Conservation (phyloP, 2,888 invertebrate species). For the Eremobia ochroleuca region DNA sequence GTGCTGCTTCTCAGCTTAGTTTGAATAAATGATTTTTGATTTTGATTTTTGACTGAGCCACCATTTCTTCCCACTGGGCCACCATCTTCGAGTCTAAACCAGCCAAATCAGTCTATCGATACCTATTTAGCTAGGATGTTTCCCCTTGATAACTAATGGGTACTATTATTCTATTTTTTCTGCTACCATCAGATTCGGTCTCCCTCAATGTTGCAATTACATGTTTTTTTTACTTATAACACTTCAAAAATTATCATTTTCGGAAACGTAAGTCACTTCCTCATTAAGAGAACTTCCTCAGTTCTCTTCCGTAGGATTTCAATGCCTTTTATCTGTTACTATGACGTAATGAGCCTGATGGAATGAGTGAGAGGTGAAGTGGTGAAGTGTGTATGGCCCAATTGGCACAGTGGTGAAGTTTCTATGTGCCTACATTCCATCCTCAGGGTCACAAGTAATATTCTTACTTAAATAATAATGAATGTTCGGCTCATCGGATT, state of each 20-base stretch:
- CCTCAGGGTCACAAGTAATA: slow-evolving; percentile 24
- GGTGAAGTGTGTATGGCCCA: background rate
- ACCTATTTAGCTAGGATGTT: background rate
- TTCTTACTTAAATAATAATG: background rate
- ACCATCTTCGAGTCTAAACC: background rate
- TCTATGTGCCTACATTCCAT: slow-evolving; percentile 8
- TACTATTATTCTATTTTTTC: background rate
- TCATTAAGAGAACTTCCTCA: slow-evolving; percentile 43
- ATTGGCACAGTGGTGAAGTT: slow-evolving; percentile 1
- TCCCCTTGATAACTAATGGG: background rate
- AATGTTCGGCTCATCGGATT: background rate
- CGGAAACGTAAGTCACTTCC: slow-evolving; percentile 40
- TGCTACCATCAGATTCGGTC: background rate
- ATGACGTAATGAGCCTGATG: slow-evolving; percentile 19
- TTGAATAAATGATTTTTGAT: too few relatives aligned
- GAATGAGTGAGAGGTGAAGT: too few relatives aligned
- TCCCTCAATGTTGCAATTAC: background rate
- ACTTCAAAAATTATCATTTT: slow-evolving; percentile 36
- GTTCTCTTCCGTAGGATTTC: slow-evolving; percentile 51
- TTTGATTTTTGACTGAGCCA: too few relatives aligned
- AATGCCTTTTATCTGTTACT: slow-evolving; percentile 33
- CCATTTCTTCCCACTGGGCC: too few relatives aligned
- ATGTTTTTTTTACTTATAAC: background rate
- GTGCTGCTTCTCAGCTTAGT: too few relatives aligned
- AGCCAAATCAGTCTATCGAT: background rate